Evolutionary conservation across 2,888 invertebrate species (phyloP).

Genomic region (Mesodorylaimus sp.): DNA sequence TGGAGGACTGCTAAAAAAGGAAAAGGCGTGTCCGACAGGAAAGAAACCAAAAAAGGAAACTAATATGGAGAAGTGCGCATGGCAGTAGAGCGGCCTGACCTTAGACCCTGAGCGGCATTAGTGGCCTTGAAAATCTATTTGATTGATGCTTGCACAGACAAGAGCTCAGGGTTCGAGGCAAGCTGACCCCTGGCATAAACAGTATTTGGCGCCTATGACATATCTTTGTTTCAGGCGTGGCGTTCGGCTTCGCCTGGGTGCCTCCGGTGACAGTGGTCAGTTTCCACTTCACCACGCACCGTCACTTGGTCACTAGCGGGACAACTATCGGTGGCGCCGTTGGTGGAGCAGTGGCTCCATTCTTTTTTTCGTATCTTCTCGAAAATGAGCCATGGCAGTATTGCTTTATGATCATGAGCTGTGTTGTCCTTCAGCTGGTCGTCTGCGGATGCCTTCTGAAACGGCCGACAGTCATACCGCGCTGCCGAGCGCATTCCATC

Average conservation of each 20-base stretch:
- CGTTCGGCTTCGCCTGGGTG: conserved; percentile 1
- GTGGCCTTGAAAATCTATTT: too few species aligned
- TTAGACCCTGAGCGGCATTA: too few species aligned
- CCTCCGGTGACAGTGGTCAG: conserved; percentile 1
- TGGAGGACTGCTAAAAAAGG: too few species aligned
- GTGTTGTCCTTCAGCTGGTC: not conserved
- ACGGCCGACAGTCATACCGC: not conserved
- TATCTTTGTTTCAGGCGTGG: not conserved
- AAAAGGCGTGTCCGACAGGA: too few species aligned
- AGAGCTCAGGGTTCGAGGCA: too few species aligned
- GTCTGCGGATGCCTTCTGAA: not conserved
- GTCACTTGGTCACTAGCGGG: not conserved
- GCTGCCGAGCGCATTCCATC: not conserved
- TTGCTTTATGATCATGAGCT: not conserved
- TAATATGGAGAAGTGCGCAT: too few species aligned
- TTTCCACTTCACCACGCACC: not conserved
- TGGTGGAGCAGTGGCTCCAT: not conserved
- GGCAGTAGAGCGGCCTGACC: too few species aligned
- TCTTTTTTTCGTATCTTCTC: not conserved
- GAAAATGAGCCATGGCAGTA: not conserved
- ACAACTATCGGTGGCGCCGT: not conserved
- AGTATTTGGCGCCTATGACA: too few species aligned
- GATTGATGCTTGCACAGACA: too few species aligned
- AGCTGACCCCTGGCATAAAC: too few species aligned
- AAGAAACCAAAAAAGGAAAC: too few species aligned